Percentiles rank a stretch among this genome's conserved stretches.
Evolutionary conservation across 2,797 vertebrate genomes (phyloP).

Genomic region (Spea hammondii): DNA sequence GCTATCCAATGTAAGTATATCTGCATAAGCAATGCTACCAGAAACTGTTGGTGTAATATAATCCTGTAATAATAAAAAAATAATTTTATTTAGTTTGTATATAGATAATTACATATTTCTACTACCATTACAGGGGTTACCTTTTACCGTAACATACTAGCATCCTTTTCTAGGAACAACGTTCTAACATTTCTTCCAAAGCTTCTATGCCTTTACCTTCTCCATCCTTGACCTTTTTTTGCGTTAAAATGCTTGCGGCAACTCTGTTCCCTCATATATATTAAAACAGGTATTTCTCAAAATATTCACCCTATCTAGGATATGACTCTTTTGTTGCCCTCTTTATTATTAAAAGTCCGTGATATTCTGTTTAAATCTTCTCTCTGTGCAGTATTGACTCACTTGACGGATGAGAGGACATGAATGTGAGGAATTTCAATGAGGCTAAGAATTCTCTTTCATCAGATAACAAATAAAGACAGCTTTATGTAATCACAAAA

Average conservation of each 20-base stretch:
- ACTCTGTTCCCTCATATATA: background rate
- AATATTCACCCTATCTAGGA: background rate
- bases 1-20: slow-evolving; percentile 77
- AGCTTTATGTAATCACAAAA: slow-evolving; percentile 10
- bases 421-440: slow-evolving; percentile 35
- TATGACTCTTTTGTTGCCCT: background rate
- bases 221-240: background rate
- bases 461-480: slow-evolving; percentile 24
- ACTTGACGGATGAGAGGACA: slow-evolving; percentile 12
- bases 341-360: slow-evolving; percentile 13
- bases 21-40: background rate
- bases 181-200: background rate
- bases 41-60: no score
- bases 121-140: no score
- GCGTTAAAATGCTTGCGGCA: no score
- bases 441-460: background rate
- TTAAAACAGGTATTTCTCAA: background rate
- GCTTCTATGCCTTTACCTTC: background rate
- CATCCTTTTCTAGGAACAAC: no score
- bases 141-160: no score
- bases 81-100: no score
- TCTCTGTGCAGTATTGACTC: background rate
- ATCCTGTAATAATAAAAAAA: no score
- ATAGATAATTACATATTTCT: no score
- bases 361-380: slow-evolving; percentile 4